Evolutionary conservation across 2,797 vertebrate genomes (phyloP), one percentile per base, ranked within the genome.

Genomic region (Zenarchopterus dispar): DNA sequence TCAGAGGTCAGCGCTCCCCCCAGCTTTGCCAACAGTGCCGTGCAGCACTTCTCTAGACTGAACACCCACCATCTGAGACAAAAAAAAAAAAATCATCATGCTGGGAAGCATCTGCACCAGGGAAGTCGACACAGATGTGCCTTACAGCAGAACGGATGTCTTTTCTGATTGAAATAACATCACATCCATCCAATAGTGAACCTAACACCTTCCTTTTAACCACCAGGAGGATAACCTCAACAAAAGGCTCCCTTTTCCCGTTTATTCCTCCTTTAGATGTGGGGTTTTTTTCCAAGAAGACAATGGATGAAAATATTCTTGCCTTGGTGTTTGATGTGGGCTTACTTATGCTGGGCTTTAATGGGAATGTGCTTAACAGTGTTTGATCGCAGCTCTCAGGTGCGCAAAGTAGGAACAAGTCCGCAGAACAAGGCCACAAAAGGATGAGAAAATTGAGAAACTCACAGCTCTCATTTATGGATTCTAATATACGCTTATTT

Each of bases 141-240:
- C 70, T 77, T 51, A 59, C 44, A 41, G 57, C 62, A 21, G 58
- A 88, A 69, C 82, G 88, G 86, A 89, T 89, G 84, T 91, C 64
- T 60, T 56, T 26, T 73, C 73, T 50, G 46, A 63, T 80, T 80
- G 67, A 58, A 82, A 86, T 74, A 86, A 82, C 78, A 85, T 24
- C 17, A 56, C 49, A 63, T 73, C 62, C 71, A 26, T 62, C 64
- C n/a, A 52, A 49, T 18, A 44, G 55, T 44, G 54, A 86, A 84
- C 66, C 47, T 56, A 66, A 75, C 83, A 81, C 84, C 84, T 84
- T 85, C 86, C 84, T 85, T 80, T 81, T 2, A 83, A 78, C 66
- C 77, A 56, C 73, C 84, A 73, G 78, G 77, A 88, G 84, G 78
- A 76, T 73, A 74, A 73, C 82, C 80, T 80, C 81, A 83, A 87